Percentiles rank a stretch among this genome's conserved stretches.
Conservation (phyloP, 2,113 vertebrate species). For the Ciconia boyciana region DNA sequence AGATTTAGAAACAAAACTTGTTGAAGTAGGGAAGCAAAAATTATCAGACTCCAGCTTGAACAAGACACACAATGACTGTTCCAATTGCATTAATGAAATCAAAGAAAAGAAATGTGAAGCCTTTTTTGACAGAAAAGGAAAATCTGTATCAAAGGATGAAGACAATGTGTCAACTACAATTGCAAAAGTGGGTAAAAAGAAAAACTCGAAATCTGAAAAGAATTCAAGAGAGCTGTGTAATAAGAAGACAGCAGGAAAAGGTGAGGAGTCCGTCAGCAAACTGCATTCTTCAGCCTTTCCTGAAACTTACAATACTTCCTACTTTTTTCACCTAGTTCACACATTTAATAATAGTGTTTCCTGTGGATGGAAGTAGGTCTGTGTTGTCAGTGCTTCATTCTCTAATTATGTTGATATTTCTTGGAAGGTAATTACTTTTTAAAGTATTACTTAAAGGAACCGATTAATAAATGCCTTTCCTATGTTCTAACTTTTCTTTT, state of each 20-base stretch:
- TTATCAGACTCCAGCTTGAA: not conserved
- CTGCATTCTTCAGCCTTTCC: conserved; percentile 15
- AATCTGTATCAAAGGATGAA: conserved; percentile 42
- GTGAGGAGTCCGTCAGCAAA: conserved; percentile 65
- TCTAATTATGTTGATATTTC: not conserved
- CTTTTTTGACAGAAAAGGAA: conserved; percentile 38
- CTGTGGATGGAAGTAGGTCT: not conserved
- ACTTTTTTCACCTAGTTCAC: not conserved
- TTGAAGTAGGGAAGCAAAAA: conserved; percentile 2
- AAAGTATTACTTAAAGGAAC: not conserved
- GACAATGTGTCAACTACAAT: not conserved
- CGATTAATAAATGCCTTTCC: not conserved
- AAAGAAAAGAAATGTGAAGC: conserved; percentile 50
- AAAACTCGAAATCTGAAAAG: conserved; percentile 7
- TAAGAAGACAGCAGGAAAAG: conserved; percentile 74
- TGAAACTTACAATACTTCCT: conserved; percentile 13
- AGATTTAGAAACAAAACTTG: conserved; percentile 27
- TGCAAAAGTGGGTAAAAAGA: not conserved
- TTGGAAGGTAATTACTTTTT: not conserved
- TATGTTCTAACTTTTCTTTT: not conserved
- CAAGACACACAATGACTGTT: not conserved
- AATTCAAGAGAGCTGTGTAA: conserved; percentile 12
- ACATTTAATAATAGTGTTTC: not conserved
- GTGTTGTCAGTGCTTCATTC: not conserved
- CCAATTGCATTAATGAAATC: not conserved